Evolutionary conservation across 1,140 invertebrate species (phyloP), one percentile per base, ranked within the genome.

Genomic region (Ectropis grisescens): DNA sequence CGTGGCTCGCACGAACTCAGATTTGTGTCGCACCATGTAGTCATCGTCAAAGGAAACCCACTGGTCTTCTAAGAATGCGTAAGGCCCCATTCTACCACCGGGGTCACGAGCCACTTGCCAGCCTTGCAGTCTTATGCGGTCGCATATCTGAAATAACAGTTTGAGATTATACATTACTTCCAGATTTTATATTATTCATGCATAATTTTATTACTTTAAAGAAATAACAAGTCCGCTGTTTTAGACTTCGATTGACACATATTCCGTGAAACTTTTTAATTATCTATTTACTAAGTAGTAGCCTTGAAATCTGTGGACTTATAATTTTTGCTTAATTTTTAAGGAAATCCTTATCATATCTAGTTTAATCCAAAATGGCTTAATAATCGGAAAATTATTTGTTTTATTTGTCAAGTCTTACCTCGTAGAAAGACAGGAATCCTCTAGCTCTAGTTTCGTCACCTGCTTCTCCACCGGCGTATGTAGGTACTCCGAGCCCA

Each of bases 41-140:
- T 88, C 86, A 72, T 95, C 93, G 60, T 95, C 93, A 53, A 91
- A 95, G 1, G 90, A 91, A 0, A 94, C 91, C 93, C 93, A 95
- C 58, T 94, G 92, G 62, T 92, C 91, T 13, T 87, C 85, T 1
- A 84, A 66, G 30, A 86, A 89, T 0, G 91, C 91, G 68, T 90
- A 93, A 0, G 92, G 91, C 3, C 91, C 92, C 61, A 93, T 93
- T 19, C 88, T 76, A 12, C 88, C 88, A 23, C 85, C 82, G 0
- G 84, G 70, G 50, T 93, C 91, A 25, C 87, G 82, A 0, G 88
- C 83, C 1, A 93, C 84, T 29, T 83, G 85, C 91, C 91, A 94
- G 1, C 86, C 85, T 37, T 84, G 80, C 1, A 84, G 83, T 43
- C 85, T 83, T 9, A 91, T 84, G 22, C 87, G 82, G n/a, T 86